A percentile compares a stretch with the other conserved stretches of the same genome.
These are phyloP conservation scores for Muscina levida DNA, from an alignment of 2,888 invertebrate species.

Conservation along the genomic window DNA sequence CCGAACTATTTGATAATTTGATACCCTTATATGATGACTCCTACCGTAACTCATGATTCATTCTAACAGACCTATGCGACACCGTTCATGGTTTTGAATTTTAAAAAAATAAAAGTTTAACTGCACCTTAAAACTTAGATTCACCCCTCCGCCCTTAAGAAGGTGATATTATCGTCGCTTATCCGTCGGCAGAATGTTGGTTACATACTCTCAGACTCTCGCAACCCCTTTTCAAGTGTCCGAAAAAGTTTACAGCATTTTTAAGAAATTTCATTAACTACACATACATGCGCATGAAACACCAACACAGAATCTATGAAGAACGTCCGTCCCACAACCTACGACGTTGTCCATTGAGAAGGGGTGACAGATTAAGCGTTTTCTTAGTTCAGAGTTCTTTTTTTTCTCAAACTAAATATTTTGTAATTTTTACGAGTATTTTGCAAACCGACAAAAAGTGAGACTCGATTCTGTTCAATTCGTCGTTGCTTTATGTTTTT, in stretches of 20 bases:
- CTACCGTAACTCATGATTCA: no score
- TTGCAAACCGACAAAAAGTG: conserved; percentile 33
- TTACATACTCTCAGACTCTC: neutral
- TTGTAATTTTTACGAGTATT: conserved; percentile 30
- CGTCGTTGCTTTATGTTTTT: conserved; percentile 47
- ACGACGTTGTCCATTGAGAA: no score
- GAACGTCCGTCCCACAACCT: neutral
- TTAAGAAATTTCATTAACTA: neutral
- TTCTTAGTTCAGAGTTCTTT: conserved; percentile 34
- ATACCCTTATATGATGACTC: no score
- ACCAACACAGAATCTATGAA: neutral
- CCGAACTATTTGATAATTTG: no score
- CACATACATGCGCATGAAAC: neutral
- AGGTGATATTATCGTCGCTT: neutral
- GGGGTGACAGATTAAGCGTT: neutral
- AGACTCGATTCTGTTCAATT: conserved; percentile 53
- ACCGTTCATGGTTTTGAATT: no score
- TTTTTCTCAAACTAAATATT: conserved; percentile 56
- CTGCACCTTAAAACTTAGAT: no score
- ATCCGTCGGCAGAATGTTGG: neutral
- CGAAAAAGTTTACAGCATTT: conserved; percentile 29
- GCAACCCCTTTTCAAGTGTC: conserved; percentile 51
- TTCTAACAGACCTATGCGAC: no score
- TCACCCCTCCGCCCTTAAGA: neutral
- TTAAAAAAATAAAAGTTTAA: no score